Base-by-base conservation (phyloP, 2,888 invertebrate species). In the Azorinus chamasolen region DNA sequence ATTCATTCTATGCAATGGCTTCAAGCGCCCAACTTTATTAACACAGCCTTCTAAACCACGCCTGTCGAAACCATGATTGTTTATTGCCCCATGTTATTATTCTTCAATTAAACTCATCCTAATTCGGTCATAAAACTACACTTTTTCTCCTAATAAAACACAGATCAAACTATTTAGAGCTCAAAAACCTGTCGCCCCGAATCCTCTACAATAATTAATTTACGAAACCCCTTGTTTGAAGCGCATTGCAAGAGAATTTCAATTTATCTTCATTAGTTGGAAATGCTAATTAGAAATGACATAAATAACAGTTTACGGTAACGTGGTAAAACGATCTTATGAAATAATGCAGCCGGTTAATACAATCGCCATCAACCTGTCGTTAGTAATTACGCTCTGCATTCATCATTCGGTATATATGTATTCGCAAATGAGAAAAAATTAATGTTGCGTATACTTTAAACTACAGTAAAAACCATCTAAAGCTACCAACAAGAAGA, bases 251-350 rank as follows among this genome's bases (percentile, higher is more conserved):
- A 68, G 53, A 18, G 22, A 58, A 25, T 0, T 25, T 43, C 43
- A 51, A 63, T 71, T 39, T 50, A 58, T 71, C 71, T 71, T 71
- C 58, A 71, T 71, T 63, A 71, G 27, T 18, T 12, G 12, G 20
- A 18, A 27, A 43, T 54, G 32, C n/a, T 59, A 59, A 72, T 65
- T 46, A 39, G 37, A 20, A 32, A 32, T 65, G 72, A 46, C 72
- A 65, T 41, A 59, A 43, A 54, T 59, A 72, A 72, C 72, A 53
- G 65, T 37, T 58, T 54, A 65, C 61, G 43, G 43, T 39, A 18
- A 45, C 16, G 32, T 39, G 24, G 61, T 46, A 72, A 72, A 65
- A 39, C 39, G 72, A 72, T 72, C 64, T 39, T 39, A 59, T 46
- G 54, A 54, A 53, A 65, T 59, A 46, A 46, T 59, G 65, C 72